Conservation (phyloP, 2,888 invertebrate species). For the Spilarctia lutea region DNA sequence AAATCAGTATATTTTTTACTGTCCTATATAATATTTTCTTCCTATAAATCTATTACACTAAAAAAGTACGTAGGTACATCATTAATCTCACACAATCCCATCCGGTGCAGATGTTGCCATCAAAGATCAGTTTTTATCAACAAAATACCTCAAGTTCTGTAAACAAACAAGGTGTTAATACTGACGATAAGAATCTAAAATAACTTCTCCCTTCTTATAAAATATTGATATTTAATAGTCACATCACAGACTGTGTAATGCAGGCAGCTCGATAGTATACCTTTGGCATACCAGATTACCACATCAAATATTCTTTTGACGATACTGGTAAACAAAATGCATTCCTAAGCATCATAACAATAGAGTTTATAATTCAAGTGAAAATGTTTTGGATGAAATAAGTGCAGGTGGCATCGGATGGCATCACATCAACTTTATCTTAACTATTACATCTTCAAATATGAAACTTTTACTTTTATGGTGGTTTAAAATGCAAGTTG, state of each 20-base stretch:
- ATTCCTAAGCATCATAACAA: slow-evolving; percentile 17
- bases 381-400: slow-evolving; percentile 48
- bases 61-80: slow-evolving; percentile 38
- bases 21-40: neutral
- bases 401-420: slow-evolving; percentile 80
- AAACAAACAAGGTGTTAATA: slow-evolving; percentile 85
- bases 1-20: neutral
- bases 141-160: slow-evolving; percentile 67
- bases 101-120: slow-evolving; percentile 75
- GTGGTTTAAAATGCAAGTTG: slow-evolving; percentile 77
- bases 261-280: slow-evolving; percentile 75
- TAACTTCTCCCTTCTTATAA: slow-evolving; percentile 76
- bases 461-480: slow-evolving; percentile 84
- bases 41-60: slow-evolving; percentile 11
- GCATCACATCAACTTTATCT: slow-evolving; percentile 76
- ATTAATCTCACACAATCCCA: slow-evolving; percentile 73
- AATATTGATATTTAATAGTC: slow-evolving; percentile 85
- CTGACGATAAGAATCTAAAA: slow-evolving; percentile 76
- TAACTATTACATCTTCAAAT: slow-evolving; percentile 80
- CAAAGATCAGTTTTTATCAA: slow-evolving; percentile 61
- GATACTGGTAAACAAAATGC: slow-evolving; percentile 39
- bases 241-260: slow-evolving; percentile 77
- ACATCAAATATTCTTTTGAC: slow-evolving; percentile 77
- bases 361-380: slow-evolving; percentile 48
- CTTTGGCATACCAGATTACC: slow-evolving; percentile 80